Evolutionary conservation across 1,140 invertebrate species (phyloP).

Genomic region (Tribolium castaneum): DNA sequence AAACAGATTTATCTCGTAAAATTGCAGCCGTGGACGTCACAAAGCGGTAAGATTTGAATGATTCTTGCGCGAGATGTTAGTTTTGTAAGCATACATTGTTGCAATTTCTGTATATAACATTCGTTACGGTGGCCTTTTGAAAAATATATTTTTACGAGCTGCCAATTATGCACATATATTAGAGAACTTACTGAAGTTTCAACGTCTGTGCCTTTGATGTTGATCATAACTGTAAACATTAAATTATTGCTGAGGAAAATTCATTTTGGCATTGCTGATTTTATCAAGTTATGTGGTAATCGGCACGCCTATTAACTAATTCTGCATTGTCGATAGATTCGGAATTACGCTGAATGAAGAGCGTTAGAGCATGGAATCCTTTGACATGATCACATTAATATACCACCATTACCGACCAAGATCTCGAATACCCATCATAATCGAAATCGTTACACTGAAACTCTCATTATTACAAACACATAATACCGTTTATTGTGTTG

Average conservation of each 20-base stretch:
- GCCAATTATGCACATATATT: constrained; percentile 14
- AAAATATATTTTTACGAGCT: constrained; percentile 28
- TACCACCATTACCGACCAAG: constrained; percentile 36
- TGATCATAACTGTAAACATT: not conserved
- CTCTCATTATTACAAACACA: constrained; percentile 39
- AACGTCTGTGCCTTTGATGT: not conserved
- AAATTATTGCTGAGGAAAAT: constrained; percentile 22
- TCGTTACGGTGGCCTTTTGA: constrained; percentile 11
- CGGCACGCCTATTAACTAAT: constrained; percentile 33
- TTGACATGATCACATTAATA: constrained; percentile 47
- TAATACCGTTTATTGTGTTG: constrained; percentile 39
- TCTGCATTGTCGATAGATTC: constrained; percentile 45
- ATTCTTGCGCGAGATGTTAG: not conserved
- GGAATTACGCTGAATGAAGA: constrained; percentile 36
- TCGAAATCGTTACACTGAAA: constrained; percentile 39
- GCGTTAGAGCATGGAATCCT: constrained; percentile 48
- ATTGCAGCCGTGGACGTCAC: not conserved
- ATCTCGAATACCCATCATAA: constrained; percentile 46
- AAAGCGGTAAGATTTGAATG: not conserved
- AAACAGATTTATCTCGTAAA: constrained; percentile 37
- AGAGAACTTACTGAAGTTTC: not conserved
- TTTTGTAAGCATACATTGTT: constrained; percentile 25
- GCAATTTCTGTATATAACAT: constrained; percentile 7
- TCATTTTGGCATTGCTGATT: constrained; percentile 12
- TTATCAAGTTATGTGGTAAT: constrained; percentile 20